phyloP scores from a whole-genome alignment of 2,888 invertebrate species.

The Hypena proboscidalis region DNA sequence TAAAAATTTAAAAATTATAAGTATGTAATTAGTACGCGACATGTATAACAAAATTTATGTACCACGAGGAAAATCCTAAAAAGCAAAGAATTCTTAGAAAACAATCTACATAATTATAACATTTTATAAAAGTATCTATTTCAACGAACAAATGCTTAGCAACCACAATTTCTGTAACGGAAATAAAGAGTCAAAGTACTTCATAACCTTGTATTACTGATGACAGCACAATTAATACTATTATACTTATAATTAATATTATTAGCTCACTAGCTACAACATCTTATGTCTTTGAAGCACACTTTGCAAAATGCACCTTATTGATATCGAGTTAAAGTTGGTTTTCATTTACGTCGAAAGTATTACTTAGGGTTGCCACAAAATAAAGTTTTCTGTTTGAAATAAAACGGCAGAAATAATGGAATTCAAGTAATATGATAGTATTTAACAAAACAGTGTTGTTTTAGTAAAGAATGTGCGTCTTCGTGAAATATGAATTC shows the following conservation, averaged over 20 bases:
- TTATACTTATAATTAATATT: slow-evolving; percentile 10
- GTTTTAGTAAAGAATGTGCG: slow-evolving; percentile 29
- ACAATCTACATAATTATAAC: no score
- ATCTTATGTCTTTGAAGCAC: background rate
- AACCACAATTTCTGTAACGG: slow-evolving; percentile 4
- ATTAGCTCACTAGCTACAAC: background rate
- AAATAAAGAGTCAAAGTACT: slow-evolving; percentile 8
- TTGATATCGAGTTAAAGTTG: rapidly evolving
- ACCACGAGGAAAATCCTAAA: no score
- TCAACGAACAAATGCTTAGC: background rate
- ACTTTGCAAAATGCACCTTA: slow-evolving; percentile 2
- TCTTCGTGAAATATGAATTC: slow-evolving; percentile 19
- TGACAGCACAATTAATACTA: slow-evolving; percentile 10
- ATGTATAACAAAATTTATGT: no score
- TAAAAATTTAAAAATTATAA: no score
- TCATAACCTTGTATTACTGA: slow-evolving; percentile 7
- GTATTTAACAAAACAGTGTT: slow-evolving; percentile 26
- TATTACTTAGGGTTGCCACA: background rate
- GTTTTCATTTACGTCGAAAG: background rate
- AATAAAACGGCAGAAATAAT: slow-evolving; percentile 39
- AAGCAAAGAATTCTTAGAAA: no score
- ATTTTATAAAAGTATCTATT: no score
- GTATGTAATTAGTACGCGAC: no score
- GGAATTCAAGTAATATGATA: slow-evolving; percentile 50
- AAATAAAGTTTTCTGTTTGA: slow-evolving; percentile 2